phyloP scores from a whole-genome alignment of 30 jellyfish, hydroid and myxozoan genomes.

The Aurelia aurita region DNA sequence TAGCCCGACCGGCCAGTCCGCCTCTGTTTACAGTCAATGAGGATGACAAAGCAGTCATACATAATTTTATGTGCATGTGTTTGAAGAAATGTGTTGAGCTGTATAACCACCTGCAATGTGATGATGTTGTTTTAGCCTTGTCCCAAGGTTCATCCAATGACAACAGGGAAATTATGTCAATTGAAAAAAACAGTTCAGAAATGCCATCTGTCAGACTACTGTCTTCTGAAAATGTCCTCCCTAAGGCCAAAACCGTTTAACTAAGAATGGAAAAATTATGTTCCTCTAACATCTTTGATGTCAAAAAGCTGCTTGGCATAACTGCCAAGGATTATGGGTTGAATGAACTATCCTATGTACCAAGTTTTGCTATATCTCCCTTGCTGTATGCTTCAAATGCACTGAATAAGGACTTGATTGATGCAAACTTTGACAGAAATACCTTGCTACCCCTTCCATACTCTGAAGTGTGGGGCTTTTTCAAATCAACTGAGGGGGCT shows the following conservation, averaged over 20 bases:
- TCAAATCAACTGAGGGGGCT: too few relatives aligned
- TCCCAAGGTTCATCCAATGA: background rate
- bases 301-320: conserved; percentile 26
- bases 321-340: conserved; percentile 31
- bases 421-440: too few relatives aligned
- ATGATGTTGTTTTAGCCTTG: background rate
- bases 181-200: too few relatives aligned
- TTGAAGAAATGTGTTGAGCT: background rate
- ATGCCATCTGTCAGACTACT: conserved; percentile 12
- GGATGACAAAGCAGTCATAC: too few relatives aligned
- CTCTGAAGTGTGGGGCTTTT: too few relatives aligned
- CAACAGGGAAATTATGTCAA: too few relatives aligned
- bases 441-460: too few relatives aligned
- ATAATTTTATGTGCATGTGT: too few relatives aligned
- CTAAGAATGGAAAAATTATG: conserved; percentile 37
- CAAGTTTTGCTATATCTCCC: conserved; percentile 10
- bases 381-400: conserved; percentile 2
- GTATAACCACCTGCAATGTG: background rate
- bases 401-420: background rate
- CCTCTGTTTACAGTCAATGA: too few relatives aligned
- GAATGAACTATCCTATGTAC: conserved; percentile 14
- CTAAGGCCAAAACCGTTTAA: conserved; percentile 2
- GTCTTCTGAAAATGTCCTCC: background rate
- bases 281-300: conserved; percentile 17
- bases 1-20: too few relatives aligned